Percentiles rank a stretch among this genome's conserved stretches.
Conservation (phyloP, 2,797 vertebrate species). For the Poeciliopsis presidionis region DNA sequence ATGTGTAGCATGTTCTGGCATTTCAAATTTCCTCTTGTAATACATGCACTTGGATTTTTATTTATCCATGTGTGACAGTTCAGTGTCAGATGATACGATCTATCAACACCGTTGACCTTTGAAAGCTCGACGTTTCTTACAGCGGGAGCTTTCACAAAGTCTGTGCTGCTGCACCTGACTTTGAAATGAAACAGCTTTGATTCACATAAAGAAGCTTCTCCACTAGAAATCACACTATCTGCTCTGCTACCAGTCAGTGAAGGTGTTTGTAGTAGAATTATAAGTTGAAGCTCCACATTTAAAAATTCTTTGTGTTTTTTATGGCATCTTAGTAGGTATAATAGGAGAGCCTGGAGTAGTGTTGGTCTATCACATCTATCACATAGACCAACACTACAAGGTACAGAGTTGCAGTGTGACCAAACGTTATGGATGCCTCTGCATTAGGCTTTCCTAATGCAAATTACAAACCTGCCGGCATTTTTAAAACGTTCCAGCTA, state of each 20-base stretch:
- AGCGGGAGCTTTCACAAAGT: neutral
- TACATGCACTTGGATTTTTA: neutral
- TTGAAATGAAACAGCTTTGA: neutral
- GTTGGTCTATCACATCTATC: neutral
- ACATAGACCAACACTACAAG: neutral
- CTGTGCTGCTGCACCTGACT: neutral
- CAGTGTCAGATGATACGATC: neutral
- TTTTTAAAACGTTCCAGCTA: neutral
- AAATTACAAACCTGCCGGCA: neutral
- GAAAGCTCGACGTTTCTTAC: neutral
- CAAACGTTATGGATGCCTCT: neutral
- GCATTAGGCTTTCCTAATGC: neutral
- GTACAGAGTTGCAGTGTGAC: neutral
- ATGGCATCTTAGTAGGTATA: neutral
- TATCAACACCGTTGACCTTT: neutral
- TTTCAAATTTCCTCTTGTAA: neutral
- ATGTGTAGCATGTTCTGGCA: neutral
- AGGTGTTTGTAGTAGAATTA: neutral
- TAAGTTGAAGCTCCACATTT: neutral
- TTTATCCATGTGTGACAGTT: neutral
- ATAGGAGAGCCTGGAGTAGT: neutral
- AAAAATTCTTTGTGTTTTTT: neutral
- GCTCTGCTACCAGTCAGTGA: neutral
- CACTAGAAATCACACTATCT: neutral
- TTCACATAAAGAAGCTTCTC: neutral